These are phyloP conservation scores for Exocentrus adspersus DNA, from an alignment of 2,888 invertebrate species.

Conservation along the genomic window DNA sequence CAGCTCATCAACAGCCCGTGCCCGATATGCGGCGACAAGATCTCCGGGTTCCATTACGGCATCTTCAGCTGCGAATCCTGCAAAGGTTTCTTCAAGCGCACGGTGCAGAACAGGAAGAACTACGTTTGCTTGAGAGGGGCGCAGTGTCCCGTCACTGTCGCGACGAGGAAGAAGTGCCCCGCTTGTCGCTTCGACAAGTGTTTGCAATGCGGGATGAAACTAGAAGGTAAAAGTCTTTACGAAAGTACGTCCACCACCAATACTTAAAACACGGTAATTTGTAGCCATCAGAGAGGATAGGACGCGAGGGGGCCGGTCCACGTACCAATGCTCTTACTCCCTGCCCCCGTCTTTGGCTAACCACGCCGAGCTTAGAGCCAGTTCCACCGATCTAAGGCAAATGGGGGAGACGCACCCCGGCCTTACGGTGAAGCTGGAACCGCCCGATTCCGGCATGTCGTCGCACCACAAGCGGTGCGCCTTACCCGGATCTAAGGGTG, in stretches of 20 bases:
- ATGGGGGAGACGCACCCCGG: conserved; percentile 51
- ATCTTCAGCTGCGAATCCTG: conserved; percentile 98
- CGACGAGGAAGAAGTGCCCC: conserved; percentile 95
- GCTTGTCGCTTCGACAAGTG: conserved; percentile 97
- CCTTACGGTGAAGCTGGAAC: conserved; percentile 66
- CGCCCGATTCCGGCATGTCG: conserved; percentile 58
- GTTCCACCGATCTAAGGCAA: conserved; percentile 59
- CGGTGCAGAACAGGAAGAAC: conserved; percentile 98
- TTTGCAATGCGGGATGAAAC: conserved; percentile 94
- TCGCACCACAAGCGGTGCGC: conserved; percentile 58
- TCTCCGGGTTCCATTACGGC: conserved; percentile 97
- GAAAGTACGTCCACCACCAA: too few relatives aligned
- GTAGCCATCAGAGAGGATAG: conserved; percentile 93
- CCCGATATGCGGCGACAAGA: conserved; percentile 95
- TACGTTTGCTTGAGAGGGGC: conserved; percentile 93
- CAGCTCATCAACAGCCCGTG: conserved; percentile 93
- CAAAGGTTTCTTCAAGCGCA: conserved; percentile 97
- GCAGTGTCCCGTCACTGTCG: conserved; percentile 90
- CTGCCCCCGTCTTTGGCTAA: conserved; percentile 74
- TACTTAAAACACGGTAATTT: too few relatives aligned
- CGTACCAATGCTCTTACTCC: conserved; percentile 94
- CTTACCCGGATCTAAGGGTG: conserved; percentile 59
- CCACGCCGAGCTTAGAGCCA: conserved; percentile 64
- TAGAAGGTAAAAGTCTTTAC: conserved; percentile 89
- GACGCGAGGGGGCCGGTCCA: conserved; percentile 94